A percentile compares a stretch with the other conserved stretches of the same genome.
Conservation (phyloP, 2,888 invertebrate species). For the Micoletzkya japonica region DNA sequence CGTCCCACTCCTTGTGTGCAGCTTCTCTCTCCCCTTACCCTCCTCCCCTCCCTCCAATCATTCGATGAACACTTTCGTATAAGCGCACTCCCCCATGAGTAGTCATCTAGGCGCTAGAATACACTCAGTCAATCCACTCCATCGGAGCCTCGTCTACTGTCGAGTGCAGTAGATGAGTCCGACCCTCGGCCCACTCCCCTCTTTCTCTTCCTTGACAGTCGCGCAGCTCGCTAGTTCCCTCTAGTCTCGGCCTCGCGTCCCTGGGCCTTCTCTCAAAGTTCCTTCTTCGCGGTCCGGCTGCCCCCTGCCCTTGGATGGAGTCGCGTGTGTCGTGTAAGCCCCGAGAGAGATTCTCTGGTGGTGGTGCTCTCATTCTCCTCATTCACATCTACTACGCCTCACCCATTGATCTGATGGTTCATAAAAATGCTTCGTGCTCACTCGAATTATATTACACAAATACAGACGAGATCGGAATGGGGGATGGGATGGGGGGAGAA, state of each 20-base stretch:
- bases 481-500: neutral
- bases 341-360: constrained; percentile 16
- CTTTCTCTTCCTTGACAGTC: neutral
- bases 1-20: constrained; percentile 34
- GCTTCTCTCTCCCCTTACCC: constrained; percentile 25
- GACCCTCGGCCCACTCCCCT: neutral
- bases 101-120: constrained; percentile 11
- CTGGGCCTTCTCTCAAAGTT: neutral
- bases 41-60: neutral
- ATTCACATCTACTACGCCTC: neutral
- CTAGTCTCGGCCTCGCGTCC: constrained; percentile 13
- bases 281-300: constrained; percentile 13
- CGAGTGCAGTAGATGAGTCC: neutral
- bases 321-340: neutral
- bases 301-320: constrained; percentile 17
- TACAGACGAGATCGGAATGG: neutral
- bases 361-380: constrained; percentile 26
- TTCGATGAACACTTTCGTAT: constrained; percentile 19
- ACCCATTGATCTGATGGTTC: neutral
- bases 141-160: constrained; percentile 14
- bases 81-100: constrained; percentile 1
- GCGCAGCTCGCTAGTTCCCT: neutral
- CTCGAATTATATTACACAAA: neutral
- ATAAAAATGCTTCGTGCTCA: constrained; percentile 5
- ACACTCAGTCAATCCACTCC: constrained; percentile 3